Conservation (phyloP, 2,113 vertebrate species). For the Nothoprocta perdicaria region DNA sequence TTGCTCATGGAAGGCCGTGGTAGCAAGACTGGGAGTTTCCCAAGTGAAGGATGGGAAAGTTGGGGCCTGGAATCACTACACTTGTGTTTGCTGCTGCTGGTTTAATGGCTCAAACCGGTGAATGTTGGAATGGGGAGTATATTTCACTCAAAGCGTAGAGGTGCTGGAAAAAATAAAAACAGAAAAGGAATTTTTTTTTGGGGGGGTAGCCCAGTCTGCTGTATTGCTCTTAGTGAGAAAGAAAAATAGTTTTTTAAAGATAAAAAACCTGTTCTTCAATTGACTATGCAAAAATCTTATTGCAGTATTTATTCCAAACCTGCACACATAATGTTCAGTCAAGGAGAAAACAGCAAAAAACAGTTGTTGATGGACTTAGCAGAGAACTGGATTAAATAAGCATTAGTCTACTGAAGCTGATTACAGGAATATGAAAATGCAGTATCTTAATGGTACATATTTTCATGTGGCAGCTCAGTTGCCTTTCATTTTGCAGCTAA, state of each 20-base stretch:
- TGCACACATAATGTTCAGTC: slow-evolving; percentile 85
- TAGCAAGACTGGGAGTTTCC: not conserved
- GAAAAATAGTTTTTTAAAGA: slow-evolving; percentile 80
- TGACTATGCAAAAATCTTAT: slow-evolving; percentile 85
- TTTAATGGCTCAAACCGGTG: not conserved
- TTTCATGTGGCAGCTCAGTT: slow-evolving; percentile 96
- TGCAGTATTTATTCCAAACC: slow-evolving; percentile 87
- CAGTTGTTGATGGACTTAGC: slow-evolving; percentile 97
- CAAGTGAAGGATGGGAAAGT: not conserved
- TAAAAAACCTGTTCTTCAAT: slow-evolving; percentile 81
- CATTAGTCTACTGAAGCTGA: slow-evolving; percentile 95
- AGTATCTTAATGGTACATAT: slow-evolving; percentile 99
- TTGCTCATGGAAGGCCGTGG: not conserved
- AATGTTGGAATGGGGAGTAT: fast-evolving
- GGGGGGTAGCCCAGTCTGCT: slow-evolving; percentile 33
- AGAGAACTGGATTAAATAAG: slow-evolving; percentile 98
- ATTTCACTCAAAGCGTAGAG: not conserved
- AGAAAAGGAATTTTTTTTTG: not conserved
- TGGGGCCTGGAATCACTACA: not conserved
- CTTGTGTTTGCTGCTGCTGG: not conserved
- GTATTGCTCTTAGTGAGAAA: slow-evolving; percentile 61
- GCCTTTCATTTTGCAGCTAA: slow-evolving; percentile 98
- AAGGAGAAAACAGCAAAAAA: slow-evolving; percentile 88
- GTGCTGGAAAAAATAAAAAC: not conserved
- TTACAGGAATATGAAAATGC: slow-evolving; percentile 94